Base-by-base conservation (phyloP, 2,888 invertebrate genomes). In the Pristionchus entomophagus region DNA sequence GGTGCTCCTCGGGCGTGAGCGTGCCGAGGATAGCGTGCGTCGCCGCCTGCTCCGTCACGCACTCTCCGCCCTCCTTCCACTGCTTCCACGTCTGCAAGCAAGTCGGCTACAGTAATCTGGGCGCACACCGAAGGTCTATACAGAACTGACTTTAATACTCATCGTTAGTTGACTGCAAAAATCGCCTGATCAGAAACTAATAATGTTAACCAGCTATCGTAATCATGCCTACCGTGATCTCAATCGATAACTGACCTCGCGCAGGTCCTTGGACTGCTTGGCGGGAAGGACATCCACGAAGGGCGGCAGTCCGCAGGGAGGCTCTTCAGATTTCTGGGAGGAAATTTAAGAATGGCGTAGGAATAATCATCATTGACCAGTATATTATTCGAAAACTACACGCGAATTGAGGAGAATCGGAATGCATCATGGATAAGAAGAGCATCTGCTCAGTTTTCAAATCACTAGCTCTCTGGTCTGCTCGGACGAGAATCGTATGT, bases 261-360 rank as follows among this genome's bases (percentile, higher is more conserved):
- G 22, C 12, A 84, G 45, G 17, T 84, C 84, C 51, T 84, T 69
- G 65, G 35, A 35, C 84, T 84, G 84, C 84, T 84, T 62, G n/a
- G 69, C 84, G 49, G 84, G 84, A 41, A 84, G 65, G 8, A 49
- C 49, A 17, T 84, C 84, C 2, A 51, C 84, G 65, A 84, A 84
- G 22, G 84, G 84, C 12, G 84, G 84, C 3, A 84, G 84, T 10
- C 84, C 84, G 84, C 84, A 84, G 29, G 84, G 69, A 41, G 49
- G 41, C 22, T 35, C 38, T n/a, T 69, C 51, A 1, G 51, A 17
- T 32, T 49, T 51, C 78, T 80, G 78, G 45, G 19, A 45, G 19
- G 32, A 65, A 35, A n/a, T n/a, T n/a, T n/a, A n/a, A n/a, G n/a
- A n/a, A n/a, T n/a, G n/a, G n/a, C n/a, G n/a, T n/a, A n/a, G n/a